Percentiles rank a stretch among this genome's conserved stretches.
Conservation (phyloP, 2,888 invertebrate species). For the Auanema sp. region DNA sequence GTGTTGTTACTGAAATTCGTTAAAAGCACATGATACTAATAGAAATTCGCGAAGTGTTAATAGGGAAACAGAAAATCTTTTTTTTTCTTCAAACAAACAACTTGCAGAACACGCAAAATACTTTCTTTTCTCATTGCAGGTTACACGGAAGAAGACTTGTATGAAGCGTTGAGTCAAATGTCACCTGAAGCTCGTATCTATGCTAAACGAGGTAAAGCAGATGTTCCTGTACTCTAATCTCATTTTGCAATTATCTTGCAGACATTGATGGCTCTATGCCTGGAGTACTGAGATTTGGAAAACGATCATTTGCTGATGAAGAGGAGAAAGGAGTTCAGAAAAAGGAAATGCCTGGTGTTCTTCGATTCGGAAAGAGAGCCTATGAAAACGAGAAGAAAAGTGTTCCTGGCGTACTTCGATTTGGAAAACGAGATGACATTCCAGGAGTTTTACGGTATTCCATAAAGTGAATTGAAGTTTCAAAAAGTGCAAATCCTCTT, state of each 20-base stretch:
- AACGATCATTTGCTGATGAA: conserved; percentile 42
- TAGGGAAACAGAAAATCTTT: no score
- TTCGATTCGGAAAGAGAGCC: conserved; percentile 42
- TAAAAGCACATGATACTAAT: no score
- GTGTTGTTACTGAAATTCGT: no score
- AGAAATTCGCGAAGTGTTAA: no score
- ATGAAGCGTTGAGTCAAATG: conserved; percentile 21
- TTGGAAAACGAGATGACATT: conserved; percentile 44
- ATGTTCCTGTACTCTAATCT: background rate
- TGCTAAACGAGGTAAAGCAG: conserved; percentile 25
- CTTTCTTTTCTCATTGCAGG: no score
- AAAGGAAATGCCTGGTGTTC: conserved; percentile 40
- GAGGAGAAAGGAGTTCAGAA: conserved; percentile 36
- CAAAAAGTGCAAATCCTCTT: no score
- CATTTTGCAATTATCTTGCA: conserved; percentile 18
- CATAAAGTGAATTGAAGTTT: background rate
- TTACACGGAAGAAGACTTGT: conserved; percentile 22
- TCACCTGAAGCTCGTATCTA: conserved; percentile 29
- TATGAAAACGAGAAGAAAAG: conserved; percentile 42
- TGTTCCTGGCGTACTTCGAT: conserved; percentile 46
- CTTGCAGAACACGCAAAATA: no score
- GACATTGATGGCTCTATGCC: conserved; percentile 54
- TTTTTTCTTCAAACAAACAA: no score
- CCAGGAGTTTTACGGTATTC: conserved; percentile 40
- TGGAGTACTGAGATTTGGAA: conserved; percentile 60